These are phyloP conservation scores for Cydia strobilella DNA, from an alignment of 1,140 invertebrate genomes.

Conservation along the genomic window DNA sequence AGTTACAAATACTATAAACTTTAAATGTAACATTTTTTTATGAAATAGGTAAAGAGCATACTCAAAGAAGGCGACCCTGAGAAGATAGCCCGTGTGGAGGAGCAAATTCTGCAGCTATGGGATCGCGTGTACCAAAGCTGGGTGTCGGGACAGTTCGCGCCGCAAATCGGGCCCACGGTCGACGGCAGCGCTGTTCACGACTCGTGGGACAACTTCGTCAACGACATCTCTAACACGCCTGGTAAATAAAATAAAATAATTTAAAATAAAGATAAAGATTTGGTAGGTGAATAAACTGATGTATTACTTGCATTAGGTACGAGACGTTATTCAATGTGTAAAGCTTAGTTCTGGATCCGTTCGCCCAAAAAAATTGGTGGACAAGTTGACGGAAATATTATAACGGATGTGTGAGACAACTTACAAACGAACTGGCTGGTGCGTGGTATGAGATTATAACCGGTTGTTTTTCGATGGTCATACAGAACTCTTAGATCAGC, in stretches of 20 bases:
- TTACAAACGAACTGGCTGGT: too few species aligned
- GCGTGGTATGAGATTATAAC: too few species aligned
- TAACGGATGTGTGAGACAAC: too few species aligned
- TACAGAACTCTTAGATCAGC: too few species aligned
- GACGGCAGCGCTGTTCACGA: conserved; percentile 84
- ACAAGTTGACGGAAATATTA: too few species aligned
- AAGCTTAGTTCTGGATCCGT: too few species aligned
- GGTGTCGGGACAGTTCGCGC: conserved; percentile 83
- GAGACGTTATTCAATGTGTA: not conserved
- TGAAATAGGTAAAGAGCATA: conserved; percentile 85
- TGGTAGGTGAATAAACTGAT: conserved; percentile 55
- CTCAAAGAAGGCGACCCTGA: conserved; percentile 90
- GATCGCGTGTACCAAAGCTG: conserved; percentile 96
- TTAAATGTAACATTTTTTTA: not conserved
- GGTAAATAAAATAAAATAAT: too few species aligned
- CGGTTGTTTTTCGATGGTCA: too few species aligned
- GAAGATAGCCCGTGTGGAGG: conserved; percentile 92
- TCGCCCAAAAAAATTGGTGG: too few species aligned
- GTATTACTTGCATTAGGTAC: too few species aligned
- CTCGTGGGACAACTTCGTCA: conserved; percentile 87
- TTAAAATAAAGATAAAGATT: too few species aligned
- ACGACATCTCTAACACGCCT: conserved; percentile 86
- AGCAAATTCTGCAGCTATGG: conserved; percentile 95
- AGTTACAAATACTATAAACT: too few species aligned
- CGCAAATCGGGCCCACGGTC: conserved; percentile 84